Conservation (phyloP, 1,140 invertebrate genomes). For the Chelonus insularis region DNA sequence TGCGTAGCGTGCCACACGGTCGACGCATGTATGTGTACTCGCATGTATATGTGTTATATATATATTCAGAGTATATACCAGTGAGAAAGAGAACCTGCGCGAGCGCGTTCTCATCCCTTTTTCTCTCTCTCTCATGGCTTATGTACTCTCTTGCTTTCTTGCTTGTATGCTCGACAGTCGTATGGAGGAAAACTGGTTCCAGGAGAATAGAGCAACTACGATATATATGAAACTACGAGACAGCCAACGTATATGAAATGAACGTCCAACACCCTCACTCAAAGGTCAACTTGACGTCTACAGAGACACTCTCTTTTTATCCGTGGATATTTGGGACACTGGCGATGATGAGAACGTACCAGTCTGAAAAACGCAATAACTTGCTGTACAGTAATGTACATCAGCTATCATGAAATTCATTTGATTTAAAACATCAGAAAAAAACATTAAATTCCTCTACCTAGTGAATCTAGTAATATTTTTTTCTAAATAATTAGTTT, state of each 20-base stretch:
- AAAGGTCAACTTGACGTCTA: slow-evolving; percentile 7
- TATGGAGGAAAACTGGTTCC: slow-evolving; percentile 59
- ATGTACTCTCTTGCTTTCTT: slow-evolving; percentile 19
- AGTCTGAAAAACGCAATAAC: slow-evolving; percentile 10
- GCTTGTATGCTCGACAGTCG: slow-evolving; percentile 19
- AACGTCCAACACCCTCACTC: slow-evolving; percentile 17
- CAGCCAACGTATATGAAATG: slow-evolving; percentile 6
- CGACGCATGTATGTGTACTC: slow-evolving; percentile 18
- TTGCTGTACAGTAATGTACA: too few species aligned
- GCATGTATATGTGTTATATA: slow-evolving; percentile 16
- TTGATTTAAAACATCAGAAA: too few species aligned
- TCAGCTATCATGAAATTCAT: too few species aligned
- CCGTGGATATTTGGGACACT: slow-evolving; percentile 29
- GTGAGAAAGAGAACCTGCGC: slow-evolving; percentile 19
- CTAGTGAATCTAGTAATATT: too few species aligned
- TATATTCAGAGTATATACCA: slow-evolving; percentile 23
- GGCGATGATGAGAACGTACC: not conserved
- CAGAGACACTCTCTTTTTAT: slow-evolving; percentile 27
- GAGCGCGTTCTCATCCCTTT: slow-evolving; percentile 22
- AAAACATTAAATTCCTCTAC: too few species aligned
- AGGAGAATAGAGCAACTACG: slow-evolving; percentile 57
- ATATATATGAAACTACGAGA: slow-evolving; percentile 36
- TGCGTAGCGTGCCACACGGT: slow-evolving; percentile 21
- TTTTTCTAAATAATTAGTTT: too few species aligned
- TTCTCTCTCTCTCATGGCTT: slow-evolving; percentile 27